Conservation (phyloP, 2,113 vertebrate genomes). For the Carassius carassius region DNA sequence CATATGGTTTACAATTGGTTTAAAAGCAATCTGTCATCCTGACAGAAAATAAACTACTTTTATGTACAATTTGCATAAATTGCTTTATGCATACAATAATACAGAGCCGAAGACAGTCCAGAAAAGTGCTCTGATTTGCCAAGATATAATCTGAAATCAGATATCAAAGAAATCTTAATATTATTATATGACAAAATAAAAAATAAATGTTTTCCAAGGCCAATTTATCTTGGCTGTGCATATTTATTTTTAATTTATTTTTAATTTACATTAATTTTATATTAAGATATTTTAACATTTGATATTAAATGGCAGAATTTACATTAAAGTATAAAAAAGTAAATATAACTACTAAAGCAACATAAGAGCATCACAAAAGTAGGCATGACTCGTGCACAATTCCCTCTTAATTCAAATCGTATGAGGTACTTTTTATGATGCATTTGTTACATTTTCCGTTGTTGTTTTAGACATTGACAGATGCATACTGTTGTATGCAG, state of each 20-base stretch:
- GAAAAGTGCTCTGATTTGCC: neutral
- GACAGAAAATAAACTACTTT: neutral
- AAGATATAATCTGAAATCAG: neutral
- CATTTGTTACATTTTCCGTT: neutral
- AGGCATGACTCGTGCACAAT: no score
- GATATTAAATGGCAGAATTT: no score
- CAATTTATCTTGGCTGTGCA: neutral
- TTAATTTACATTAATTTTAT: neutral
- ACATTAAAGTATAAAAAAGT: no score
- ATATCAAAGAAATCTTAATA: neutral
- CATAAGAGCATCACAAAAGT: no score
- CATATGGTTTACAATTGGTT: neutral
- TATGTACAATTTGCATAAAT: neutral
- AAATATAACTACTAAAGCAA: no score
- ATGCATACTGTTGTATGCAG: neutral
- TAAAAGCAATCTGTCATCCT: neutral
- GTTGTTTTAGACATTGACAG: neutral
- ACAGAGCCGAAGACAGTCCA: neutral
- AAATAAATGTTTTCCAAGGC: neutral
- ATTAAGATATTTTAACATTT: no score
- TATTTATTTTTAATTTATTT: neutral
- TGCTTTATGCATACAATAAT: no score
- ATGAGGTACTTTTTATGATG: no score
- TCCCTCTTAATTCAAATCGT: no score
- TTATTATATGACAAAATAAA: no score